Percentiles rank a stretch among this genome's conserved stretches.
phyloP scores from a whole-genome alignment of 2,888 invertebrate genomes.

The Epinotia brunnichana region DNA sequence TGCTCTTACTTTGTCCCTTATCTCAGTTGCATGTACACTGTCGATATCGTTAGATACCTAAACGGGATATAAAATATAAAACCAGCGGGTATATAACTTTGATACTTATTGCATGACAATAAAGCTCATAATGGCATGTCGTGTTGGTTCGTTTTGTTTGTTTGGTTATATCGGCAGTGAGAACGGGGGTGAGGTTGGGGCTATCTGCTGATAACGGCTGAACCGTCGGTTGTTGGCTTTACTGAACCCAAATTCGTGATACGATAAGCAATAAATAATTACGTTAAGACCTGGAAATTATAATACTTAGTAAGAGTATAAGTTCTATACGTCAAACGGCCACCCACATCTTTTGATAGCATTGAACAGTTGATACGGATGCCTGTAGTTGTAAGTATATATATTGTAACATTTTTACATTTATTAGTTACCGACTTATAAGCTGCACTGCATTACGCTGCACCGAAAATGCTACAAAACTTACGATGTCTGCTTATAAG shows the following conservation, averaged over 20 bases:
- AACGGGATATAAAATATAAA: slow-evolving; percentile 60
- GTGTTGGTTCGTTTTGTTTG: slow-evolving; percentile 27
- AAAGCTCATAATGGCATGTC: slow-evolving; percentile 49
- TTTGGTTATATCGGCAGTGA: slow-evolving; percentile 49
- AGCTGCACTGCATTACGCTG: no score
- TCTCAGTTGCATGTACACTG: slow-evolving; percentile 57
- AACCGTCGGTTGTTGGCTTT: slow-evolving; percentile 63
- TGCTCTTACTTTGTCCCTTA: slow-evolving; percentile 48
- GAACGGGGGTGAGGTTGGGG: slow-evolving; percentile 77
- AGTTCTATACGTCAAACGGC: background rate
- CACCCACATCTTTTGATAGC: slow-evolving; percentile 15
- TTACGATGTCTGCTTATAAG: no score
- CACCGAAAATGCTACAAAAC: no score
- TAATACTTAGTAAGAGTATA: slow-evolving; percentile 2
- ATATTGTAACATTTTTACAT: background rate
- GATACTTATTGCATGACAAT: slow-evolving; percentile 48
- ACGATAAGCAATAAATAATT: slow-evolving; percentile 6
- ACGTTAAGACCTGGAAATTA: slow-evolving; percentile 17
- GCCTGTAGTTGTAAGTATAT: background rate
- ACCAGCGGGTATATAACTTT: slow-evolving; percentile 37
- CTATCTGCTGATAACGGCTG: slow-evolving; percentile 73
- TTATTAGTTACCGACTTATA: background rate
- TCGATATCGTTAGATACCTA: slow-evolving; percentile 63
- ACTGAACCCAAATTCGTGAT: slow-evolving; percentile 57
- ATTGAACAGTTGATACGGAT: slow-evolving; percentile 1